A percentile compares a stretch with the other conserved stretches of the same genome.
These are phyloP conservation scores for Elysia chlorotica DNA, from an alignment of 1,140 invertebrate species.

Conservation along the genomic window DNA sequence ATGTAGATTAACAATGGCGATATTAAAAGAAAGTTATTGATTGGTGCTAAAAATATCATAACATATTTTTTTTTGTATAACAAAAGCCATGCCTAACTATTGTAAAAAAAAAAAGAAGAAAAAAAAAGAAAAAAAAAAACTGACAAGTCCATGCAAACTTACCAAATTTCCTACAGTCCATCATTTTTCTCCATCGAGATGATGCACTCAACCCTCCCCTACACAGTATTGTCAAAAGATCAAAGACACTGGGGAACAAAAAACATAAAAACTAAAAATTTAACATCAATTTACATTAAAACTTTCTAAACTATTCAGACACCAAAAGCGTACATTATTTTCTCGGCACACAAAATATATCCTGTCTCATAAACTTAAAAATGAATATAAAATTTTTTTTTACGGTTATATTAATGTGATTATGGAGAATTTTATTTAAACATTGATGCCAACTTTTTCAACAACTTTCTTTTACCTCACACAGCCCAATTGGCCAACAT, in stretches of 20 bases:
- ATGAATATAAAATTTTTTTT: neutral
- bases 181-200: neutral
- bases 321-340: too few species aligned
- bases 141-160: neutral
- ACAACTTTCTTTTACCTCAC: too few species aligned
- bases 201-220: neutral
- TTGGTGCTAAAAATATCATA: too few species aligned
- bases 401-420: neutral
- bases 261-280: neutral
- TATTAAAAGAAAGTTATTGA: too few species aligned
- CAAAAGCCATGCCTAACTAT: neutral
- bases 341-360: too few species aligned
- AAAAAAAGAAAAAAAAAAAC: too few species aligned
- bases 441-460: too few species aligned
- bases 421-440: neutral
- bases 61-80: too few species aligned
- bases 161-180: neutral
- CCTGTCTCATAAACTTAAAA: too few species aligned
- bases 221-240: conserved; percentile 7
- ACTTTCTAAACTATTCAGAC: too few species aligned
- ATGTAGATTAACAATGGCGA: too few species aligned
- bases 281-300: too few species aligned
- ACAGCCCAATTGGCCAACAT: conserved; percentile 51
- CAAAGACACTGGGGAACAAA: conserved; percentile 17
- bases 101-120: neutral